Percentiles rank a stretch among this genome's conserved stretches.
phyloP scores from a whole-genome alignment of 2,113 vertebrate genomes.

The Aplodontia rufa region DNA sequence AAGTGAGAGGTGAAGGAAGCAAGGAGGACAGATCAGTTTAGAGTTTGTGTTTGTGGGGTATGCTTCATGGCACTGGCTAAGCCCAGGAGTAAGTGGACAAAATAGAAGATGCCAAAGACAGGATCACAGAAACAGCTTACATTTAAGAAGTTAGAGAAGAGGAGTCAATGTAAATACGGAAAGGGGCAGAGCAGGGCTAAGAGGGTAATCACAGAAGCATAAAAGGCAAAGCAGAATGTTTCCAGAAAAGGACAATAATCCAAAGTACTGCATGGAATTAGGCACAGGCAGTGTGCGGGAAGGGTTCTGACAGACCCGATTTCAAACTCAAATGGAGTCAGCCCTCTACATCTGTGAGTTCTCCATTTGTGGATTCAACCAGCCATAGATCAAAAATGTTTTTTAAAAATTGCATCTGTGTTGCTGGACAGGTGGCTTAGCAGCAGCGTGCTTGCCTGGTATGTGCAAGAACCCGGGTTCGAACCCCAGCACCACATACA shows the following conservation, averaged over 20 bases:
- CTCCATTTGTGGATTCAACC: not conserved
- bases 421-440: too few species aligned
- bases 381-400: not conserved
- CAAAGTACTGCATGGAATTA: not conserved
- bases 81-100: not conserved
- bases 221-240: not conserved
- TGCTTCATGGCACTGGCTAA: not conserved
- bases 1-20: not conserved
- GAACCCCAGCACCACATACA: too few species aligned
- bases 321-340: not conserved
- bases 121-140: not conserved
- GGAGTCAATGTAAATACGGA: not conserved
- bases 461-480: too few species aligned
- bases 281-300: not conserved
- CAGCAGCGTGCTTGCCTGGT: too few species aligned
- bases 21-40: not conserved
- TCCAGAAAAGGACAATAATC: not conserved
- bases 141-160: not conserved
- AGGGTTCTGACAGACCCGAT: not conserved
- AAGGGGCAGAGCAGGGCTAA: not conserved
- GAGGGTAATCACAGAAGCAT: not conserved
- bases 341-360: not conserved
- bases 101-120: not conserved
- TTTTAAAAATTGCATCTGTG: not conserved
- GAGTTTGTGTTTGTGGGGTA: not conserved